Conservation (phyloP, 1,140 invertebrate genomes). For the Drosophila pseudoananassae region DNA sequence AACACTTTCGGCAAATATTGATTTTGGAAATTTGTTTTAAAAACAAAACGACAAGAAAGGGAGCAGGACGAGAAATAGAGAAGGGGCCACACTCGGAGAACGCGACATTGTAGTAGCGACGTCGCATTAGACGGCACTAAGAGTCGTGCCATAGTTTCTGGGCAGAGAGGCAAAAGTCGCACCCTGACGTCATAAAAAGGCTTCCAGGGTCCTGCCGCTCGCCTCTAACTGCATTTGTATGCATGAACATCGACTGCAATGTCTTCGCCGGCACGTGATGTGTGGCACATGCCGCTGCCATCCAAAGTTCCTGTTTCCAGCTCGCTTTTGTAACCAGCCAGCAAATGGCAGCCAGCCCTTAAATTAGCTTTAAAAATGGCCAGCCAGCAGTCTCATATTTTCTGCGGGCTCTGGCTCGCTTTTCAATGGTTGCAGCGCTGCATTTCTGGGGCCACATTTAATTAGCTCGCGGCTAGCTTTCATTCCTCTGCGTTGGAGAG, state of each 20-base stretch:
- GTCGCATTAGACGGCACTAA: conserved; percentile 62
- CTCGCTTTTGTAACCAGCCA: background rate
- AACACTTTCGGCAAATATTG: conserved; percentile 83
- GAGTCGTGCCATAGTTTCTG: conserved; percentile 70
- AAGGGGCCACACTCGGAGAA: conserved; percentile 5
- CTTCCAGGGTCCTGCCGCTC: conserved; percentile 28
- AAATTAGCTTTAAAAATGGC: conserved; percentile 73
- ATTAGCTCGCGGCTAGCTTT: conserved; percentile 55
- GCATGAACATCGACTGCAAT: conserved; percentile 69
- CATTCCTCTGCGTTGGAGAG: conserved; percentile 28
- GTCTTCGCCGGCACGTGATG: conserved; percentile 77
- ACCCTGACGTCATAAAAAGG: conserved; percentile 74
- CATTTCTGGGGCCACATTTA: conserved; percentile 64
- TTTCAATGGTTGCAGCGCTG: conserved; percentile 61
- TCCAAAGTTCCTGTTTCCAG: background rate
- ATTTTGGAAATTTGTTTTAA: conserved; percentile 80
- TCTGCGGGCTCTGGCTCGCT: conserved; percentile 33
- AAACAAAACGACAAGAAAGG: conserved; percentile 48
- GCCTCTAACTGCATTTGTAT: conserved; percentile 65
- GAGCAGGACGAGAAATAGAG: conserved; percentile 6
- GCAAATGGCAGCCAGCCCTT: conserved; percentile 35
- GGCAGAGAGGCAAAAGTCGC: conserved; percentile 53
- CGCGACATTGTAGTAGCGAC: conserved; percentile 65
- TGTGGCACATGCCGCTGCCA: conserved; percentile 67
- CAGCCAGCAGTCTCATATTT: conserved; percentile 36